These are phyloP conservation scores for Idaea dimidiata DNA, from an alignment of 2,888 invertebrate species.

Conservation along the genomic window DNA sequence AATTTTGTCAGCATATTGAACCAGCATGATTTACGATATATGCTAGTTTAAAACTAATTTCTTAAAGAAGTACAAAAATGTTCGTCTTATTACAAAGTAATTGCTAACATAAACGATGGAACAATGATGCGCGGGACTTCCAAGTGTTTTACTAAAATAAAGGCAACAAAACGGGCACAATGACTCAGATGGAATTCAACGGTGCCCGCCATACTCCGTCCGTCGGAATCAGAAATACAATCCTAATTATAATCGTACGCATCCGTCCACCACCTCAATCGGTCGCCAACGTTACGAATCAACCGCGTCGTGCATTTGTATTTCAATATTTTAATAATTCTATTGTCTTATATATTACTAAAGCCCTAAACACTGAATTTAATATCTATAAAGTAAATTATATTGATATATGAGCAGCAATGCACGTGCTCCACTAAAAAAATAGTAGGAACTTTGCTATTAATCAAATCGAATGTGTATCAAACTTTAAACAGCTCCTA, in stretches of 20 bases:
- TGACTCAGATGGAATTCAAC: constrained; percentile 80
- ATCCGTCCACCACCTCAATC: constrained; percentile 78
- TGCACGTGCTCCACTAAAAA: neutral
- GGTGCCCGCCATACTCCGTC: constrained; percentile 74
- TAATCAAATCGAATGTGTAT: neutral
- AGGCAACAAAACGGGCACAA: constrained; percentile 78
- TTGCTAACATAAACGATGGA: constrained; percentile 46
- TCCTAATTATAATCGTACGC: constrained; percentile 81
- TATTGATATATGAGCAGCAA: neutral
- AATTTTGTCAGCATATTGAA: neutral
- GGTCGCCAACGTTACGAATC: constrained; percentile 60
- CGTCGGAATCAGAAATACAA: constrained; percentile 81
- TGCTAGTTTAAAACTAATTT: neutral
- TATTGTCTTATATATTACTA: neutral
- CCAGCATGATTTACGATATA: neutral
- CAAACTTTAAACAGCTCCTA: neutral
- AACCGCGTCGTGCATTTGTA: constrained; percentile 36
- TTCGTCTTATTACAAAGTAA: constrained; percentile 26
- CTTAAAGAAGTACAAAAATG: neutral
- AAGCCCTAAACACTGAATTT: neutral
- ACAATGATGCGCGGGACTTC: constrained; percentile 72
- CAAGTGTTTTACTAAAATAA: constrained; percentile 79
- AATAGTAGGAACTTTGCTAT: neutral
- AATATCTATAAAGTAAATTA: too few species aligned
- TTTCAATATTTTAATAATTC: constrained; percentile 27